Evolutionary conservation across 2,888 invertebrate species (phyloP), one percentile per base, ranked within the genome.

Genomic region (Alloplasta piceator): DNA sequence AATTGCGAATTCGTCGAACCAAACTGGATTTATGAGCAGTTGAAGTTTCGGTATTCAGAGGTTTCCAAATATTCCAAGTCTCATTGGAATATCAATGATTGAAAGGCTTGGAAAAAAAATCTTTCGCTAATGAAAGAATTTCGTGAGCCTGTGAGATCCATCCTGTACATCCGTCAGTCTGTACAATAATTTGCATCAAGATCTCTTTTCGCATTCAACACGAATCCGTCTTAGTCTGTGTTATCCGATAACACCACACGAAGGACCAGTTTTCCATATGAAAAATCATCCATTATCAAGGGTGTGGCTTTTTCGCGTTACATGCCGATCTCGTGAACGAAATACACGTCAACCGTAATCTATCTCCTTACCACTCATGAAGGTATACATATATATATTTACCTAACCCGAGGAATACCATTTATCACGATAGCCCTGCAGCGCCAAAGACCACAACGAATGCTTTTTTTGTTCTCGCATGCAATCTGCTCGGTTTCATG

Each of bases 381-480:
- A 39, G 26, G 14, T 12, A 50, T 12, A 50, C n/a, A 50, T 12
- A 26, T 26, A 26, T 26, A 26, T 26, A 26, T 26, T 50, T 38
- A 64, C 66, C 66, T 26, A 2, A 61, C 48, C 26, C 43, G 39
- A 26, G 70, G 26, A 72, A 76, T 63, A 64, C 48, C 72, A 68
- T 76, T 58, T 38, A 72, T 72, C 72, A 72, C 75, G 70, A 80
- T 70, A 70, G 9, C 68, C 39, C 48, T 10, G 12, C 39, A 12
- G 52, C 26, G 55, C 61, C 67, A 14, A 41, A 43, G 56, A 61
- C 61, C 26, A 43, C 61, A 41, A 39, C 9, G 14, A 56, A 48
- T 63, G 55, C 12, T 43, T 58, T 38, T 38, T 39, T 14, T 78
- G 6, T 76, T 64, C 56, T 52, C 4, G n/a, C 50, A 46, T 52